Conservation (phyloP, 2,113 vertebrate species). For the Hydropotes inermis region DNA sequence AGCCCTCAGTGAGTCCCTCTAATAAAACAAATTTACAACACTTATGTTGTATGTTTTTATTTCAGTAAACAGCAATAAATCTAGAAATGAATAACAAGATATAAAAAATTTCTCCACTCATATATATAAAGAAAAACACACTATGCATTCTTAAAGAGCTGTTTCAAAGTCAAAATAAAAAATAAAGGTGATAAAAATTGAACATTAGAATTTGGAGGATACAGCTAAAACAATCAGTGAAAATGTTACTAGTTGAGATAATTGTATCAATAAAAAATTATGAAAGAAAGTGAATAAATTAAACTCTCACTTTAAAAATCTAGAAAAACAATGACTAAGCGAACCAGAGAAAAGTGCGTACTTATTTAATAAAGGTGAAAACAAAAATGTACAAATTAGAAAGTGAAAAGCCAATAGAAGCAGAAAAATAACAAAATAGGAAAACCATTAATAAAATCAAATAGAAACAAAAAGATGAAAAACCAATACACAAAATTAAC, state of each 20-base stretch:
- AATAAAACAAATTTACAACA: background rate
- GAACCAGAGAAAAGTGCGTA: background rate
- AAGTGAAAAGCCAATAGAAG: background rate
- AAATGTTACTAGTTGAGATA: background rate
- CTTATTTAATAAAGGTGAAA: background rate
- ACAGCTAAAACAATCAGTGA: background rate
- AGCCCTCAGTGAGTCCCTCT: background rate
- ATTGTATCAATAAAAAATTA: background rate
- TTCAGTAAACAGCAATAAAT: background rate
- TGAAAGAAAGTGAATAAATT: background rate
- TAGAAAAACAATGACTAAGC: background rate
- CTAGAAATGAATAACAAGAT: background rate
- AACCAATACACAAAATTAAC: background rate
- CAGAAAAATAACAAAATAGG: background rate
- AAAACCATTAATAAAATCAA: background rate
- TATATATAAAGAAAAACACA: background rate
- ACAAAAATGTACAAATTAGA: background rate
- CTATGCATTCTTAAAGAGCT: background rate
- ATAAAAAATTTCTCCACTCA: background rate
- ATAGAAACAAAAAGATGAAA: background rate
- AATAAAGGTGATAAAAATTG: background rate
- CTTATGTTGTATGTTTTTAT: background rate
- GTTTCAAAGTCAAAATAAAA: background rate
- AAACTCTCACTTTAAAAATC: background rate
- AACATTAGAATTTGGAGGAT: background rate